Evolutionary conservation across 1,140 invertebrate species (phyloP).

Genomic region (Melanaphis sacchari): DNA sequence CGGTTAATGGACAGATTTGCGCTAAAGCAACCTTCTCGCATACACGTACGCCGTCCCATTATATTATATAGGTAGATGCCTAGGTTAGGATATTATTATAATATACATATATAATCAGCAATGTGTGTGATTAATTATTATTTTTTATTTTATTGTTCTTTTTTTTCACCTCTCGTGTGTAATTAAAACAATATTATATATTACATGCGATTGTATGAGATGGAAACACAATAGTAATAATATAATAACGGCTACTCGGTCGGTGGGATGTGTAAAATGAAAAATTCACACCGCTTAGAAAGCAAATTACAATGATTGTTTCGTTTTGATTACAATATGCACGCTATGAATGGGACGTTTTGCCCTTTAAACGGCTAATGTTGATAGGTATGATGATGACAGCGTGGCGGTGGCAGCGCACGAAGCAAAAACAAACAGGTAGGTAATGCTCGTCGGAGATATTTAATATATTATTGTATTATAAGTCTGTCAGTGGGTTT

Average conservation of each 20-base stretch:
- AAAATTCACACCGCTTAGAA: conserved; percentile 5
- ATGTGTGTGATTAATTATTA: background rate
- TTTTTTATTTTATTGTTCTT: background rate
- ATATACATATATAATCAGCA: background rate
- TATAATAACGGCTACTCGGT: background rate
- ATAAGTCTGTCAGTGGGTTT: background rate
- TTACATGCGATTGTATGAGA: background rate
- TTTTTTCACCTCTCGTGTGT: background rate
- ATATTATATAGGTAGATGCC: background rate
- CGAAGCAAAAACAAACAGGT: background rate
- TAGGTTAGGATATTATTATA: background rate
- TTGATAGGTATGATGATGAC: background rate
- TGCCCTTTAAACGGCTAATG: background rate
- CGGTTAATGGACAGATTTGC: background rate
- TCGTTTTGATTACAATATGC: background rate
- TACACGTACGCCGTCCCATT: background rate
- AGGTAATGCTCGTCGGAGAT: background rate
- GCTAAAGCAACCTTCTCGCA: background rate
- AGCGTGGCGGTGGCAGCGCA: too few relatives aligned
- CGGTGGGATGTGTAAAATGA: background rate
- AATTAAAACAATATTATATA: background rate
- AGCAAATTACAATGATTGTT: conserved; percentile 15
- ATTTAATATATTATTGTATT: background rate
- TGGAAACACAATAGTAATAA: background rate
- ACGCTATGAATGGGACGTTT: background rate